Percentiles rank a stretch among this genome's conserved stretches.
Conservation (phyloP, 2,888 invertebrate genomes). For the Rhingia rostrata region DNA sequence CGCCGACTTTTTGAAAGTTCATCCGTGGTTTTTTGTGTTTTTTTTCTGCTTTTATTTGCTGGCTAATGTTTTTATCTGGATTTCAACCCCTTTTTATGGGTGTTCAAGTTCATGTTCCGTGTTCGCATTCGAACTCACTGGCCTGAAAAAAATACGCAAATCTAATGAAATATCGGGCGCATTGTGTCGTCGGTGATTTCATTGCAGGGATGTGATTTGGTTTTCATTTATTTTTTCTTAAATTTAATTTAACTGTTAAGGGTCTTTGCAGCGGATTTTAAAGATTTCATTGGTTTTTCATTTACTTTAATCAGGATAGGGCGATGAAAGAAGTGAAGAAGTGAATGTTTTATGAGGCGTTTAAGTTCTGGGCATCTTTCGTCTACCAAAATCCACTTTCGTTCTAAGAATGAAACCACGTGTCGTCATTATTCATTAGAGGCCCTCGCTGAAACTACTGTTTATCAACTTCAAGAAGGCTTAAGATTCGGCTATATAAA, state of each 20-base stretch:
- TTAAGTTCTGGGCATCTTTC: too few species aligned
- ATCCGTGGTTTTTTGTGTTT: slow-evolving; percentile 40
- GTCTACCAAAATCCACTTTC: too few species aligned
- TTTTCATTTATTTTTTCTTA: slow-evolving; percentile 3
- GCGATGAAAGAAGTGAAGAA: not conserved
- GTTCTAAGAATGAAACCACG: too few species aligned
- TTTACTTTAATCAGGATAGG: not conserved
- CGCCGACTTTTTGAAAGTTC: slow-evolving; percentile 69
- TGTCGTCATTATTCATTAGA: too few species aligned
- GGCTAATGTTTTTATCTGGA: slow-evolving; percentile 65
- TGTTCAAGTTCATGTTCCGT: slow-evolving; percentile 43
- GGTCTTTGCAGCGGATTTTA: slow-evolving; percentile 3
- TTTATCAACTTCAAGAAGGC: too few species aligned
- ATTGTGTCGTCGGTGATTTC: slow-evolving; percentile 31
- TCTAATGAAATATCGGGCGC: slow-evolving; percentile 64
- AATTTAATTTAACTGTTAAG: slow-evolving; percentile 19
- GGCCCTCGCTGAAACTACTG: too few species aligned
- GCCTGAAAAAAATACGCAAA: slow-evolving; percentile 71
- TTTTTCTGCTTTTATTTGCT: slow-evolving; percentile 13
- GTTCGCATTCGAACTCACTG: slow-evolving; percentile 57
- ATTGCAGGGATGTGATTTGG: slow-evolving; percentile 11
- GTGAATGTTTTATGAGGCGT: too few species aligned
- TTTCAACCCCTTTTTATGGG: slow-evolving; percentile 70
- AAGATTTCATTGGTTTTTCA: slow-evolving; percentile 22
- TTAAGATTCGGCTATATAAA: too few species aligned